Evolutionary conservation across 1,140 invertebrate species (phyloP).

Genomic region (Archivesica marissinica): DNA sequence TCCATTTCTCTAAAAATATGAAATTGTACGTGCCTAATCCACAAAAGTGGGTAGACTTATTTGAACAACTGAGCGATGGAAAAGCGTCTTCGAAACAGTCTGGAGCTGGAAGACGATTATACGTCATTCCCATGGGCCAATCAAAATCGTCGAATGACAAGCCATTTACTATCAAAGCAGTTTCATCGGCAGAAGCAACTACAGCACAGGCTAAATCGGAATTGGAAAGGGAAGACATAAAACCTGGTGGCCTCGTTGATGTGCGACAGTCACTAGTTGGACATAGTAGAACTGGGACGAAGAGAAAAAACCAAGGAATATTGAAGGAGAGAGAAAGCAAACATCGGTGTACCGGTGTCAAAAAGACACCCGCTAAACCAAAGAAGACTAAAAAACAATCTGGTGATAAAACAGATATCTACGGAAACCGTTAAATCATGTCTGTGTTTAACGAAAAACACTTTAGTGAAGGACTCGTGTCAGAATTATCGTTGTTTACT

Average conservation of each 20-base stretch:
- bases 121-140: conserved; percentile 25
- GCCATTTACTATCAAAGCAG: conserved; percentile 21
- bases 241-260: neutral
- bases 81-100: neutral
- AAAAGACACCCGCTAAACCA: no score
- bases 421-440: conserved; percentile 30
- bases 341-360: no score
- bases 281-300: neutral
- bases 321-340: no score
- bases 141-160: neutral
- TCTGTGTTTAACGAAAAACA: conserved; percentile 18
- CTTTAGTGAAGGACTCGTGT: conserved; percentile 22
- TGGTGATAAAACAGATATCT: conserved; percentile 29
- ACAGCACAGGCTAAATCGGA: conserved; percentile 54
- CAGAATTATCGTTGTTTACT: neutral
- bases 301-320: neutral
- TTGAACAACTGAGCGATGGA: neutral
- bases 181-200: conserved; percentile 56
- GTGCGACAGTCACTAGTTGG: conserved; percentile 27
- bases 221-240: conserved; percentile 38
- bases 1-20: conserved; percentile 52
- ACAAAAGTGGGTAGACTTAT: conserved; percentile 39
- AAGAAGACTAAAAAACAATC: neutral
- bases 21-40: conserved; percentile 28
- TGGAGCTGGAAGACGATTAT: neutral